Evolutionary conservation across 2,113 vertebrate genomes (phyloP).

Genomic region (Gambusia holbrooki): DNA sequence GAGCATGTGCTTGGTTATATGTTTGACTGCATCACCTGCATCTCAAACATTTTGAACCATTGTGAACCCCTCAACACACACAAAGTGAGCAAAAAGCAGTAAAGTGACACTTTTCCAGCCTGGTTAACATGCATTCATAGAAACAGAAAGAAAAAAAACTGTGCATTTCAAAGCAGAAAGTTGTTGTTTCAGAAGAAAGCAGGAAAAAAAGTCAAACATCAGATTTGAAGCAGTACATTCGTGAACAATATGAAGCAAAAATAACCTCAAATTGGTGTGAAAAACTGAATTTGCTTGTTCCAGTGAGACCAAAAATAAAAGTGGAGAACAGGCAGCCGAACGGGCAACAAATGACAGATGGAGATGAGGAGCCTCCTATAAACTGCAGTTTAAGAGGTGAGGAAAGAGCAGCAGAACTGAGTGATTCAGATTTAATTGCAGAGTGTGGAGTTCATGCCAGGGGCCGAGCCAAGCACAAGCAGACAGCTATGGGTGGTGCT

Average conservation of each 20-base stretch:
- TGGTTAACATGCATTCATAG: conserved; percentile 83
- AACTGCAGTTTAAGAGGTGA: conserved; percentile 37
- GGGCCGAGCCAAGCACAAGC: conserved; percentile 63
- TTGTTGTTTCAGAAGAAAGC: conserved; percentile 39
- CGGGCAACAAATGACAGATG: conserved; percentile 87
- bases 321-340: conserved; percentile 20
- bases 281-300: not conserved
- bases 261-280: not conserved
- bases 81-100: conserved; percentile 70
- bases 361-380: conserved; percentile 80
- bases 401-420: conserved; percentile 55
- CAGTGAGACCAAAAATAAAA: not conserved
- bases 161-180: conserved; percentile 76
- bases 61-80: conserved; percentile 35
- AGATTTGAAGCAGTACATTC: not conserved
- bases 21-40: conserved; percentile 6
- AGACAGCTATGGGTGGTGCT: conserved; percentile 28
- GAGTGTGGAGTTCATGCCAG: conserved; percentile 39
- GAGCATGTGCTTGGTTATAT: not conserved
- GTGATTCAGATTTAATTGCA: conserved; percentile 28
- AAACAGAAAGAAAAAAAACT: conserved; percentile 75
- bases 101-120: conserved; percentile 44
- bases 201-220: conserved; percentile 13
- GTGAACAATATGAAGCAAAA: not conserved
- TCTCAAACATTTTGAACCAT: conserved; percentile 42